Base-by-base conservation (phyloP, 1,140 invertebrate species). In the Heterodera schachtii region DNA sequence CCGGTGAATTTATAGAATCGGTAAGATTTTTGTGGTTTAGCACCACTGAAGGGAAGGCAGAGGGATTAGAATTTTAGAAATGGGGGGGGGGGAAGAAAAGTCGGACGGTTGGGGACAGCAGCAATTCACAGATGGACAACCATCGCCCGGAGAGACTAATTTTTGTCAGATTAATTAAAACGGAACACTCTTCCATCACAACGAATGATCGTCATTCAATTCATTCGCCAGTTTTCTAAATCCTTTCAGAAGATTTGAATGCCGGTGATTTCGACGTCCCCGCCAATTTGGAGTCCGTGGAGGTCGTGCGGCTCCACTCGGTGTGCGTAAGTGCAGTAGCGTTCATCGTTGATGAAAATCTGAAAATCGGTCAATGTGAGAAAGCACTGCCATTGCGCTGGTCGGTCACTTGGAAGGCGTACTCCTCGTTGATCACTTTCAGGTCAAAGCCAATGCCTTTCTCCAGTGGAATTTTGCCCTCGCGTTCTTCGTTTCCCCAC, bases 401-500 rank as follows among this genome's bases (percentile, higher is more conserved):
- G 19, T n/a, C 16, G 16, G 16, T 64, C 75, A 66, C 88, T 49
- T 90, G 86, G 87, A 90, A 89, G n/a, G 85, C 86, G 73, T 87
- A 89, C 49, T 82, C 81, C 75, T 89, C 88, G 79, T 89, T 89
- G 44, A 85, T 75, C 75, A 89, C 90, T 16, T 85, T 85, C 19
- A 89, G 66, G 73, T 89, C 88, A 79, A 89, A 89, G 19, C 88
- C 89, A 69, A 88, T 79, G 78, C 89, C 88, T 81, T 90, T 85
- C 66, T 88, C 85, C 19, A 86, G 76, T 6, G 81, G 81, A 31
- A 86, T 73, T 76, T 89, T 90, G 46, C 87, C 87, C 71, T 89
- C 87, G 47, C 88, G 86, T 75, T 89, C 87, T 73, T 89, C 87
- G 78, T 90, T 89, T 75, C 87, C 87, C 87, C 87, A 89, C 67